A percentile compares a stretch with the other conserved stretches of the same genome.
These are phyloP conservation scores for Hemitrygon akajei DNA, from an alignment of 2,797 vertebrate species.

Conservation along the genomic window DNA sequence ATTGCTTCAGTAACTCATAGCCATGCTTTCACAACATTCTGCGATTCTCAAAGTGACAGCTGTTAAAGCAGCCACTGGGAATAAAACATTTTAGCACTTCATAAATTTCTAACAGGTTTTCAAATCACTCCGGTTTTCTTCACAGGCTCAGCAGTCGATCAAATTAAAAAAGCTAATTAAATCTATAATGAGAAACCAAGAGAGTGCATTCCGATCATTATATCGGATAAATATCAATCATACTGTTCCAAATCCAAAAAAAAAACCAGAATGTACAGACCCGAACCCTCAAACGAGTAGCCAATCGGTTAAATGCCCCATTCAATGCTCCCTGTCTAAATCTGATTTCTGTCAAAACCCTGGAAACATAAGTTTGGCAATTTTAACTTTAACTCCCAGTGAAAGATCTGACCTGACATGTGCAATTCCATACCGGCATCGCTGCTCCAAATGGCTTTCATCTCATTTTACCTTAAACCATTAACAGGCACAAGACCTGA, in stretches of 20 bases:
- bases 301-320: not conserved
- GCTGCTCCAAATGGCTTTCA: not conserved
- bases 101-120: constrained; percentile 99
- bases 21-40: not conserved
- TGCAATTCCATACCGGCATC: too few species aligned
- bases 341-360: not conserved
- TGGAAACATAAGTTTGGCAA: not conserved
- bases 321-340: not conserved
- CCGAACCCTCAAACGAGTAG: not conserved
- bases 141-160: constrained; percentile 61
- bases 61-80: constrained; percentile 78
- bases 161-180: constrained; percentile 39
- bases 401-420: not conserved
- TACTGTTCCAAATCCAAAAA: not conserved
- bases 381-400: not conserved
- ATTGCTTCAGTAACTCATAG: not conserved
- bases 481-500: not conserved
- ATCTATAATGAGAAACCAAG: constrained; percentile 38
- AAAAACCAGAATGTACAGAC: not conserved
- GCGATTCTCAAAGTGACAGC: constrained; percentile 71
- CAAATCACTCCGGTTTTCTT: constrained; percentile 81
- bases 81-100: constrained; percentile 97
- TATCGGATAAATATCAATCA: constrained; percentile 37
- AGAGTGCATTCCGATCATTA: constrained; percentile 31
- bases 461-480: not conserved